Conservation (phyloP, 2,797 vertebrate genomes). For the Anguilla marmorata region DNA sequence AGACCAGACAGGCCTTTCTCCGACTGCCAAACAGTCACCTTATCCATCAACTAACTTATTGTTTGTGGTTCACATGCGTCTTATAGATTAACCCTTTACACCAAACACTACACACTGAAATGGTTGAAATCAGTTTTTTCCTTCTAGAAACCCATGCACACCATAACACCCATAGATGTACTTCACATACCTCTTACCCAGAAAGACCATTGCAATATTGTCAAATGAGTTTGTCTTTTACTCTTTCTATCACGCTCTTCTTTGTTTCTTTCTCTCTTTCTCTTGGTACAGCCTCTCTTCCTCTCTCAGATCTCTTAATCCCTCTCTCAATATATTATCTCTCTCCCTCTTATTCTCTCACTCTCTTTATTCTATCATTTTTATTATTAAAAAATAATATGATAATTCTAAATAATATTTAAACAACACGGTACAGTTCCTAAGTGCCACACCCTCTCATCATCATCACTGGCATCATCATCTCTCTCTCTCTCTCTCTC, state of each 20-base stretch:
- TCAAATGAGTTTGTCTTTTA: background rate
- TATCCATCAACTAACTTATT: conserved; percentile 74
- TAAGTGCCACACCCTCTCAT: too few relatives aligned
- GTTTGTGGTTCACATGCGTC: conserved; percentile 63
- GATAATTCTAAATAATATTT: too few relatives aligned
- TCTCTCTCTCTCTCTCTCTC: conserved; percentile 39
- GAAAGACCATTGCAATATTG: background rate
- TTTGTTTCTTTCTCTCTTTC: background rate
- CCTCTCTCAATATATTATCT: background rate
- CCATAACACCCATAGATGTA: background rate
- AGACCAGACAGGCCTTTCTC: conserved; percentile 16
- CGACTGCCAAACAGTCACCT: conserved; percentile 45
- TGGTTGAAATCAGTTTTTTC: conserved; percentile 72
- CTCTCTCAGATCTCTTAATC: background rate
- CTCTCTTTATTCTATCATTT: background rate
- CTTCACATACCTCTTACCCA: background rate
- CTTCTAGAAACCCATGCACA: background rate
- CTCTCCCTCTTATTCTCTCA: background rate
- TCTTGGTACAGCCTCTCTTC: background rate
- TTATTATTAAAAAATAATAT: too few relatives aligned
- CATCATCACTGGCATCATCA: background rate
- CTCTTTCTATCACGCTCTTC: background rate
- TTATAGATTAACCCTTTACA: conserved; percentile 62
- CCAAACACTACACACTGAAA: conserved; percentile 66
- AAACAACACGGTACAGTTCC: too few relatives aligned